phyloP scores from a whole-genome alignment of 1,140 invertebrate species.

The Odontomachus brunneus region DNA sequence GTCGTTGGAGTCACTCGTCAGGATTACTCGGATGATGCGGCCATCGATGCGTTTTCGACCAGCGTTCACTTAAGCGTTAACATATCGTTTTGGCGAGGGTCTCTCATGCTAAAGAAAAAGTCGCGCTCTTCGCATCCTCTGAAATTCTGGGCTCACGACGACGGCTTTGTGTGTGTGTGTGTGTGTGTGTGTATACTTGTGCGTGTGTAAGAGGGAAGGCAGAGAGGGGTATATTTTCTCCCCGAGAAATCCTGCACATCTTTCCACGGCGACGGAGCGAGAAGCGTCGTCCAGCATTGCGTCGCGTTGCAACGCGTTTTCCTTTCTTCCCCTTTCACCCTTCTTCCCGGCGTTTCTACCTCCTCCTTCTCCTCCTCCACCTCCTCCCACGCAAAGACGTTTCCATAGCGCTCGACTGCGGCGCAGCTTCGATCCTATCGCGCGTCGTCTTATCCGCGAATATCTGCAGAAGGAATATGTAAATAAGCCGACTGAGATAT shows the following conservation, averaged over 20 bases:
- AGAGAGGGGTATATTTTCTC: constrained; percentile 60
- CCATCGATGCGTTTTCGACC: not conserved
- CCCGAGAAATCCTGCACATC: constrained; percentile 42
- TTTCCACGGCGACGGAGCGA: constrained; percentile 38
- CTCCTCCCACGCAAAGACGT: not conserved
- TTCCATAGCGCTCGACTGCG: constrained; percentile 24
- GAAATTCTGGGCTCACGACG: constrained; percentile 29
- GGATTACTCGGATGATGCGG: constrained; percentile 5
- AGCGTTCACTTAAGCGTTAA: constrained; percentile 32
- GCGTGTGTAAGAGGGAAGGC: too few species aligned
- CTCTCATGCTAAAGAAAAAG: not conserved
- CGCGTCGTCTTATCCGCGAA: constrained; percentile 71
- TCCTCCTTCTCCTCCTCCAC: not conserved
- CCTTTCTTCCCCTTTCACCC: not conserved
- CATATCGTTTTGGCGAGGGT: constrained; percentile 30
- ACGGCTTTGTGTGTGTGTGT: too few species aligned
- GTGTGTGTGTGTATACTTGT: too few species aligned
- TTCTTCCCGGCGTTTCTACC: too few species aligned
- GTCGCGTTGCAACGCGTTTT: constrained; percentile 12
- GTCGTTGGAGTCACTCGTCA: not conserved
- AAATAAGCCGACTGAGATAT: constrained; percentile 74
- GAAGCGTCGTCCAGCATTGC: constrained; percentile 23
- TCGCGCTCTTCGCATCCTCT: constrained; percentile 38
- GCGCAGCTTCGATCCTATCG: constrained; percentile 54
- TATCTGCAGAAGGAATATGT: constrained; percentile 70